Base-by-base conservation (phyloP, 1,140 invertebrate species). In the Anoplophora glabripennis region DNA sequence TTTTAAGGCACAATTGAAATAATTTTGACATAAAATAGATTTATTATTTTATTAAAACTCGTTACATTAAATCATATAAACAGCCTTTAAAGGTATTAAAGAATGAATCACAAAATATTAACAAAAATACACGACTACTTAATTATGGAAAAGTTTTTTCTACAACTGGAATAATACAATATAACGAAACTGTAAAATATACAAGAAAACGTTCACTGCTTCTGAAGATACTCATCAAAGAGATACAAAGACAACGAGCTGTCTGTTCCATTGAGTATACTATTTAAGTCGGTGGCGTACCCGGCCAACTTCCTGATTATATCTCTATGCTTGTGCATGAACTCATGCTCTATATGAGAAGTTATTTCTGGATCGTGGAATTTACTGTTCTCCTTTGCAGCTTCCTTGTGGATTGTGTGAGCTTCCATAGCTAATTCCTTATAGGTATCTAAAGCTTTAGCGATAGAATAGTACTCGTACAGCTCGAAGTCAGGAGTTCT, bases 191-290 rank as follows among this genome's bases (percentile, higher is more conserved):
- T 28, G 21, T 28, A 28, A 28, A 28, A 28, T 28, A 28, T 28
- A 28, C 5, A 28, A 28, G 21, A 28, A 28, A 28, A 3, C 21
- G 5, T 28, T 28, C 12, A n/a, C 14, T 42, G 21, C 12, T 86
- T 88, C 63, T 87, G 78, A 58, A 92, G 79, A 67, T 89, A 88
- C 72, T 91, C 86, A 75, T 92, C 89, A 72, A 90, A 91, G 45
- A 92, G 67, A 69, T 83, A 91, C 58, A 90, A 64, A 9, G 82
- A 77, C 41, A 90, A 72, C 3, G 87, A 83, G 52, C 80, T 75
- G 61, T 89, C 84, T 4, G 75, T 77, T 47, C 67, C 67, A 14
- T 72, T 72, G 35, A 89, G 78, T 61, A 92, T 76, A 44, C 81
- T 81, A 65, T 85, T 85, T 61, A 92, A 77, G 73, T 91, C 89